Conservation (phyloP, 1,140 invertebrate genomes). For the Drosophila subpulchrella region DNA sequence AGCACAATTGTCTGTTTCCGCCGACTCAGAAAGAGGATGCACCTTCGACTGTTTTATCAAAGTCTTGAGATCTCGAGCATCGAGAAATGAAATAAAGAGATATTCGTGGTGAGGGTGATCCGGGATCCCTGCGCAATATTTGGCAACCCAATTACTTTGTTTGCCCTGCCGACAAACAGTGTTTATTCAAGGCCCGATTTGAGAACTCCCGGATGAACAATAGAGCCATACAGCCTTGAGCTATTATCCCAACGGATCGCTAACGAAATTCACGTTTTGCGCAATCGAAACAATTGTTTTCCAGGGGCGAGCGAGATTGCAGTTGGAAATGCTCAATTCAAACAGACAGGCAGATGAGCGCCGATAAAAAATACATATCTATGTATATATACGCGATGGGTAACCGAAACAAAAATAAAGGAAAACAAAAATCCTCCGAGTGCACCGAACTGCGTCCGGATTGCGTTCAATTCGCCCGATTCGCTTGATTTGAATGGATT, state of each 20-base stretch:
- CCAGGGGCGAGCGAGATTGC: slow-evolving; percentile 10
- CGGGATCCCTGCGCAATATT: slow-evolving; percentile 64
- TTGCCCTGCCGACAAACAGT: slow-evolving; percentile 74
- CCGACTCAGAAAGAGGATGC: slow-evolving; percentile 35
- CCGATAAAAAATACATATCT: slow-evolving; percentile 57
- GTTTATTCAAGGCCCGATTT: slow-evolving; percentile 66
- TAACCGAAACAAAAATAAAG: slow-evolving; percentile 34
- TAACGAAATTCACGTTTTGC: slow-evolving; percentile 56
- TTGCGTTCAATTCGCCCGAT: neutral
- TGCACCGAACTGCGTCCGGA: slow-evolving; percentile 44
- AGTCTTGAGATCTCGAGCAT: slow-evolving; percentile 4
- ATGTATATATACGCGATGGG: slow-evolving; percentile 2
- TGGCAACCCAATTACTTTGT: slow-evolving; percentile 75
- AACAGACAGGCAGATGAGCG: slow-evolving; percentile 33
- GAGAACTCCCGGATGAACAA: slow-evolving; percentile 39
- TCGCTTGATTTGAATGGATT: slow-evolving; percentile 23
- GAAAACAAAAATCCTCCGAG: slow-evolving; percentile 22
- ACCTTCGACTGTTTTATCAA: slow-evolving; percentile 32
- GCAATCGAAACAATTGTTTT: slow-evolving; percentile 75
- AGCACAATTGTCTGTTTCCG: slow-evolving; percentile 53
- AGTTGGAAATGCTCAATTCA: slow-evolving; percentile 15
- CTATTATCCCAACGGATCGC: slow-evolving; percentile 68
- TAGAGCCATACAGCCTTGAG: slow-evolving; percentile 77
- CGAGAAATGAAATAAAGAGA: slow-evolving; percentile 1
- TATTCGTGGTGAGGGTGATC: neutral